Conservation (phyloP, 2,888 invertebrate genomes). For the Dynastes grantii region DNA sequence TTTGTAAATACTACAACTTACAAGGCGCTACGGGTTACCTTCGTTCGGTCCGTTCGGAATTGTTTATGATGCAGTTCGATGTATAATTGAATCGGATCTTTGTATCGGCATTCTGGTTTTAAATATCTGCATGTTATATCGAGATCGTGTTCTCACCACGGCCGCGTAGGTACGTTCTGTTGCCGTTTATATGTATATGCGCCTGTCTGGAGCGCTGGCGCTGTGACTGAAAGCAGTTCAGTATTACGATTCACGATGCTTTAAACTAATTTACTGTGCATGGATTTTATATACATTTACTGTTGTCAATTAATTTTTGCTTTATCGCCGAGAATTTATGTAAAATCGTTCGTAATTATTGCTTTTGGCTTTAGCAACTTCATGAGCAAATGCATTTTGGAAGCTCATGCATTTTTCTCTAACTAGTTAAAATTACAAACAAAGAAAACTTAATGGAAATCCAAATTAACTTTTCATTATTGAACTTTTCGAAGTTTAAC, state of each 20-base stretch:
- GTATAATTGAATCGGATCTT: conserved; percentile 52
- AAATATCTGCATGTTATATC: conserved; percentile 47
- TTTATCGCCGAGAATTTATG: no score
- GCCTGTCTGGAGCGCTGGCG: not conserved
- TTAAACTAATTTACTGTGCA: not conserved
- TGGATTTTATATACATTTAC: no score
- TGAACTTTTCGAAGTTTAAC: no score
- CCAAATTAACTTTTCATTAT: no score
- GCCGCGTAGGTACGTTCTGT: not conserved
- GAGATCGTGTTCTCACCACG: conserved; percentile 31
- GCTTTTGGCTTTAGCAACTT: no score
- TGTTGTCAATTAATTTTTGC: no score
- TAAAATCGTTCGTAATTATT: no score
- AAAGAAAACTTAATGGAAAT: no score
- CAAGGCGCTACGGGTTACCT: conserved; percentile 58
- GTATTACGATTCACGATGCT: not conserved
- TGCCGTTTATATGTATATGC: not conserved
- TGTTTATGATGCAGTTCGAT: conserved; percentile 55
- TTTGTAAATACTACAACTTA: conserved; percentile 60
- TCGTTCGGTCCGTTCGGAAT: conserved; percentile 53
- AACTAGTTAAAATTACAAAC: no score
- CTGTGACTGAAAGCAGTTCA: conserved; percentile 1
- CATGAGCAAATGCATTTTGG: no score
- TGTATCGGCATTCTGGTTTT: conserved; percentile 46
- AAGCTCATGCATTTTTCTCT: no score